Evolutionary conservation across 2,888 invertebrate species (phyloP), one percentile per base, ranked within the genome.

Genomic region (Nowickia ferox): DNA sequence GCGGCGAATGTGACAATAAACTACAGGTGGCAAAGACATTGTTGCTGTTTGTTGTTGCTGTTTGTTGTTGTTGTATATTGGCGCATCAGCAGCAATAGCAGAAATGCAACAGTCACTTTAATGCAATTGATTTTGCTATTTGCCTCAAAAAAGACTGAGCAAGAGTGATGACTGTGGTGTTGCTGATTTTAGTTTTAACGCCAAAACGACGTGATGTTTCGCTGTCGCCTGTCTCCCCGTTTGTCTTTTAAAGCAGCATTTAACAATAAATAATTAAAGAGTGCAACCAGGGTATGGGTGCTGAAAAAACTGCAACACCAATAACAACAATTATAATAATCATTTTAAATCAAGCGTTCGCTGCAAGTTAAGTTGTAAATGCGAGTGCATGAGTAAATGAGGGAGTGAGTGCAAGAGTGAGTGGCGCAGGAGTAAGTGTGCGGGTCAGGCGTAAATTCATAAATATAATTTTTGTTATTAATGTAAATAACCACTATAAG

Each of bases 151-250:
- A 22, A 72, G 66, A 38, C n/a, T 42, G 42, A 68, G 15, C 61
- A 66, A 65, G 72, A 74, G 74, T 81, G 71, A 84, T 72, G 72
- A 78, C 72, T 59, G 48, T 68, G 66, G 53, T 78, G 78, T 78
- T n/a, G 78, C 40, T 74, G 74, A 61, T 78, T 66, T 30, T 74
- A 61, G 74, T 74, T 84, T 79, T 79, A 79, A 74, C 78, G 74
- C 84, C 78, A 74, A 68, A 69, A 51, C 48, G 51, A 57, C 30
- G 30, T 61, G 68, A 1, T n/a, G 8, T 55, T n/a, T 44, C 75
- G 61, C 0, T 30, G 30, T 30, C 15, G 68, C 9, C 46, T 38
- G 57, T 68, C 59, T 46, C 19, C 30, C 19, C 19, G 6, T 17
- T 61, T 74, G 68, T 53, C 66, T 74, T 74, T 42, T 66, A 74